Evolutionary conservation across 1,140 invertebrate species (phyloP).

Genomic region (Vanessa tameamea): DNA sequence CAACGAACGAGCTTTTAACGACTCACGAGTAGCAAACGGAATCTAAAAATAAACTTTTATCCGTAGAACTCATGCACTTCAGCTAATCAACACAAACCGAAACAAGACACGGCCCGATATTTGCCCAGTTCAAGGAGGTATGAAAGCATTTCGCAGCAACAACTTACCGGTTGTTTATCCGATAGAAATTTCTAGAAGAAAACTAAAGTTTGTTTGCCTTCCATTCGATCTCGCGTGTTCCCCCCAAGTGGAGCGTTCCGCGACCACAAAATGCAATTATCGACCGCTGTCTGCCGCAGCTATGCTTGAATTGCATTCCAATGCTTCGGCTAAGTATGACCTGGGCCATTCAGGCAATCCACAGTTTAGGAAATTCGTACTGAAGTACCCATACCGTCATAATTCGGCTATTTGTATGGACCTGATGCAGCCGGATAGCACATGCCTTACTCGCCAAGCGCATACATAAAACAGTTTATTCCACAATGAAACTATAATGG

Average conservation of each 20-base stretch:
- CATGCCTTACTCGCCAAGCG: constrained; percentile 36
- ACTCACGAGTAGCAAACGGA: neutral
- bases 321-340: constrained; percentile 55
- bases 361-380: constrained; percentile 39
- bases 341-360: constrained; percentile 31
- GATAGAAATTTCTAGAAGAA: constrained; percentile 64
- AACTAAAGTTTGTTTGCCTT: constrained; percentile 72
- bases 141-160: constrained; percentile 48
- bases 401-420: constrained; percentile 40
- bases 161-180: constrained; percentile 54
- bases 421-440: constrained; percentile 33
- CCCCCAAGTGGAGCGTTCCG: constrained; percentile 63
- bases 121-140: constrained; percentile 43
- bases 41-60: constrained; percentile 1
- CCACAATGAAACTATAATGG: constrained; percentile 26
- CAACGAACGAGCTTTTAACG: neutral
- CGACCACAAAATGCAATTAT: constrained; percentile 79
- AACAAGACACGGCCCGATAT: constrained; percentile 38
- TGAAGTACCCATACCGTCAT: constrained; percentile 28
- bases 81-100: constrained; percentile 33
- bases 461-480: constrained; percentile 34
- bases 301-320: constrained; percentile 68
- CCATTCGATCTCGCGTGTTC: constrained; percentile 71
- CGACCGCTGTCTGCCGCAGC: constrained; percentile 68
- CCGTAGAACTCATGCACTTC: constrained; percentile 11